Conservation (phyloP, 1,140 invertebrate species). For the Metopolophium dirhodum region DNA sequence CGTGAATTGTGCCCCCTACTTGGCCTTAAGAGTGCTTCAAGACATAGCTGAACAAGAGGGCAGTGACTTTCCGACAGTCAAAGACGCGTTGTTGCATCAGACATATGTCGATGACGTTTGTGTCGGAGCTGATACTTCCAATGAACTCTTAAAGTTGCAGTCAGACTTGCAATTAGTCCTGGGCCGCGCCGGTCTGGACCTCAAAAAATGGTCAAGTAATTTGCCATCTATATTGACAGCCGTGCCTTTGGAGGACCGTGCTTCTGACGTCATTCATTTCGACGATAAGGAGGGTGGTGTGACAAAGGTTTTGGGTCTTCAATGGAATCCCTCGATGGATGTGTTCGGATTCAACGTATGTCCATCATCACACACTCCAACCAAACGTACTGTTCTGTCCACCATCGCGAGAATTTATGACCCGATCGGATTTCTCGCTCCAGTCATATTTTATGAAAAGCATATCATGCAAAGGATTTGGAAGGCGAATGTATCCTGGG, state of each 20-base stretch:
- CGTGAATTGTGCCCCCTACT: neutral
- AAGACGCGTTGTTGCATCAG: neutral
- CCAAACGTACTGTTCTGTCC: neutral
- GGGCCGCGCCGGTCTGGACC: neutral
- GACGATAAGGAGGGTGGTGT: neutral
- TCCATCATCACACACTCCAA: neutral
- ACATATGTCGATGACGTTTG: neutral
- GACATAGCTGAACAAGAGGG: neutral
- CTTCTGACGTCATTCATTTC: neutral
- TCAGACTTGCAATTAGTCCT: neutral
- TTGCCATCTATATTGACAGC: neutral
- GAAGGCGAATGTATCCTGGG: neutral
- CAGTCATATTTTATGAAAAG: neutral
- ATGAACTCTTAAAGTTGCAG: neutral
- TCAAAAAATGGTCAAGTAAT: slow-evolving; percentile 18
- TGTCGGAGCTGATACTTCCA: neutral
- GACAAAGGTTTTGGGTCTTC: neutral
- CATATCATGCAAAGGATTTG: neutral
- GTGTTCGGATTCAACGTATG: neutral
- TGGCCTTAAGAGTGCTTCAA: neutral
- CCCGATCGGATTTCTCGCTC: neutral
- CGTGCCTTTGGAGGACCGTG: neutral
- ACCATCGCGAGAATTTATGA: neutral
- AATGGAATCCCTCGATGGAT: neutral
- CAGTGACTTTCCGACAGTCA: neutral